Percentiles rank a stretch among this genome's conserved stretches.
Evolutionary conservation across 2,888 invertebrate species (phyloP).

Genomic region (Ochropleura plecta): DNA sequence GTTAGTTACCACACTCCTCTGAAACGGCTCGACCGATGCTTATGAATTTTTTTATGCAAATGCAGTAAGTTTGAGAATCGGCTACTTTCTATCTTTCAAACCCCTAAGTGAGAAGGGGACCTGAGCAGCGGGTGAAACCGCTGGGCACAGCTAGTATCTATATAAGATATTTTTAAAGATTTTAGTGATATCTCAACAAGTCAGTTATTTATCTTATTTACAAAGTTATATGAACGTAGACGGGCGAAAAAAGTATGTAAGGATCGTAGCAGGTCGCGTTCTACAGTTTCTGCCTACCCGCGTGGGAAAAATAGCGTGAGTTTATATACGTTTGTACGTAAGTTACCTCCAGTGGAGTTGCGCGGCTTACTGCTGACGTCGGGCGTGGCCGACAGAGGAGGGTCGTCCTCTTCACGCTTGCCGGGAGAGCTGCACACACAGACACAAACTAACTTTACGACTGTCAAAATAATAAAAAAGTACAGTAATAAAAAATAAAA

Average conservation of each 20-base stretch:
- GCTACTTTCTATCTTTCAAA: too few species aligned
- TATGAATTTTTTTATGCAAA: too few species aligned
- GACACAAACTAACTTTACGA: not conserved
- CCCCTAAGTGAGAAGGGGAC: too few species aligned
- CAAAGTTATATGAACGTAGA: not conserved
- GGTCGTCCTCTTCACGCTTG: conserved; percentile 87
- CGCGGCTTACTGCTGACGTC: conserved; percentile 70
- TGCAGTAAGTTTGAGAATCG: too few species aligned
- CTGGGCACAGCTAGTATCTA: too few species aligned
- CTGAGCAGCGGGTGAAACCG: too few species aligned
- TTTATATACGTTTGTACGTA: not conserved
- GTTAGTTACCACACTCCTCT: too few species aligned
- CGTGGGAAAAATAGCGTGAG: not conserved
- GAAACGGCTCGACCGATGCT: too few species aligned
- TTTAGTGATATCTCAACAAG: too few species aligned
- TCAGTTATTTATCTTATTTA: too few species aligned
- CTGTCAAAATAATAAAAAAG: not conserved
- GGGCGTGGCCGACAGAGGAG: conserved; percentile 82
- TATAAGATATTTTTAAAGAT: too few species aligned
- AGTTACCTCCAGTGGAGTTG: conserved; percentile 26
- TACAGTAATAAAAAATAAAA: too few species aligned
- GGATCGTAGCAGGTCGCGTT: not conserved
- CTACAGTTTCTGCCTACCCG: not conserved
- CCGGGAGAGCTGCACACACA: conserved; percentile 81
- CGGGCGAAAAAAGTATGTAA: not conserved